Evolutionary conservation across 1,140 invertebrate genomes (phyloP).

Genomic region (Onthophagus taurus): DNA sequence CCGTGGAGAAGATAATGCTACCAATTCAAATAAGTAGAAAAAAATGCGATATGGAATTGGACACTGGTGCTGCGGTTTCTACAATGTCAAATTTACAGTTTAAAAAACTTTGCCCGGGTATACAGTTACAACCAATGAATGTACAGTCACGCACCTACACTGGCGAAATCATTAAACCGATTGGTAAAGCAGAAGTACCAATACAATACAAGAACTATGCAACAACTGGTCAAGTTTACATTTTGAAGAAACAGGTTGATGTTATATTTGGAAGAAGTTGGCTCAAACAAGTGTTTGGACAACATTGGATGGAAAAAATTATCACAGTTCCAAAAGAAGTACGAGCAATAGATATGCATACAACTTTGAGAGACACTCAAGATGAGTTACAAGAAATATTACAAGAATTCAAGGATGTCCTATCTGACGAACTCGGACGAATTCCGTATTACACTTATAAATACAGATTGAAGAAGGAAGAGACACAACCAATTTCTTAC

Average conservation of each 20-base stretch:
- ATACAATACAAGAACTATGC: background rate
- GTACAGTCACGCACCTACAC: background rate
- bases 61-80: constrained; percentile 1
- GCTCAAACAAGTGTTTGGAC: constrained; percentile 9
- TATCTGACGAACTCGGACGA: constrained; percentile 4
- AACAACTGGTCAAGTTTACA: background rate
- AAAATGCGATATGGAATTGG: constrained; percentile 10
- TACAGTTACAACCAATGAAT: background rate
- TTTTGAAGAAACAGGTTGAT: constrained; percentile 2
- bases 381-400: constrained; percentile 1
- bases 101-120: background rate
- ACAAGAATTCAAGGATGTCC: constrained; percentile 3
- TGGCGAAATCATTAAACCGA: constrained; percentile 8
- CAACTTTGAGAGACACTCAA: constrained; percentile 4
- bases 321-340: no score
- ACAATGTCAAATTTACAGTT: no score
- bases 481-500: constrained; percentile 23
- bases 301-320: no score
- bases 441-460: constrained; percentile 8
- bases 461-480: constrained; percentile 1
- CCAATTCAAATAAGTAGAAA: background rate
- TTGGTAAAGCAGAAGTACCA: no score
- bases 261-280: constrained; percentile 6
- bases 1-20: constrained; percentile 2
- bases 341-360: no score